Percentiles rank a stretch among this genome's conserved stretches.
Conservation (phyloP, 2,113 vertebrate species). For the Edolisoma coerulescens region DNA sequence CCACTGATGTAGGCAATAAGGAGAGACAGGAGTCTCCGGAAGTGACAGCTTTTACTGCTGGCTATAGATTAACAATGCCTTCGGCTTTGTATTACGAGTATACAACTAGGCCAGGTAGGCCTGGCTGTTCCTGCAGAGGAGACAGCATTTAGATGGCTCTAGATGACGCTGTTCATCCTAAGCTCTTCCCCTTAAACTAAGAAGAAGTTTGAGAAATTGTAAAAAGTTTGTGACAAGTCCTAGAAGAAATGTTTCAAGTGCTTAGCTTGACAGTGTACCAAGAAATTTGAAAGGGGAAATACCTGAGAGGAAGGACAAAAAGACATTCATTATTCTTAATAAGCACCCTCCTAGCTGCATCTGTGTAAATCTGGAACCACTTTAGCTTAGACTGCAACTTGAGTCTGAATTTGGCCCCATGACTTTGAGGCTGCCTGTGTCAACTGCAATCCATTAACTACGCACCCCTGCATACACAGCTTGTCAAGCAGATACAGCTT, state of each 20-base stretch:
- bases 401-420: neutral
- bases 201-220: neutral
- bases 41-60: neutral
- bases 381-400: neutral
- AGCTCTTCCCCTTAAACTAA: neutral
- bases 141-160: neutral
- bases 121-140: neutral
- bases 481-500: neutral
- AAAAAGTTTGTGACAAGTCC: neutral
- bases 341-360: neutral
- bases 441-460: neutral
- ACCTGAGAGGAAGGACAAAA: neutral
- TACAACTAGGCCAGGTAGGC: neutral
- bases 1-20: neutral
- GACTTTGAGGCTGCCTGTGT: neutral
- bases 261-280: neutral
- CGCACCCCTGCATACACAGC: fast-evolving
- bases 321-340: neutral
- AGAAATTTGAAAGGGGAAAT: neutral
- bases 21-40: neutral
- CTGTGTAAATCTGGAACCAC: neutral
- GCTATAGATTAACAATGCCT: neutral
- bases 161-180: neutral
- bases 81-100: fast-evolving
- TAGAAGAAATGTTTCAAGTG: neutral